These are phyloP conservation scores for Aythya baeri DNA, from an alignment of 2,113 vertebrate genomes.

Conservation along the genomic window DNA sequence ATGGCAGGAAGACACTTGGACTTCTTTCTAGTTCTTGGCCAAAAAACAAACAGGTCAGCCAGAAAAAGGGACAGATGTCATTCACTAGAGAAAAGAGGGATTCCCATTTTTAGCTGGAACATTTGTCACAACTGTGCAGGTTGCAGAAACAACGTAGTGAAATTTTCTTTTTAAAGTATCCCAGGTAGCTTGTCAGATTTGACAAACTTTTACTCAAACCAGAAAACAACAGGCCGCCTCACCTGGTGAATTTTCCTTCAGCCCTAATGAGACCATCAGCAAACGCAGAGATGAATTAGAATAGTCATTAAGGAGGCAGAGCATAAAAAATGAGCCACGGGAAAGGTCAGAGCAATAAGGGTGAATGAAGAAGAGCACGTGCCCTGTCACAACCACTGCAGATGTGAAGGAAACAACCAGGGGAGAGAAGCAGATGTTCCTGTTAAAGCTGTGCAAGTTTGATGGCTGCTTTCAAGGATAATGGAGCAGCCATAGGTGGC, in stretches of 20 bases:
- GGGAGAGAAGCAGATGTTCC: slow-evolving; percentile 31
- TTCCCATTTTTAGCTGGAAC: neutral
- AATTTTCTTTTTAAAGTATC: neutral
- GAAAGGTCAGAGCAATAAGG: slow-evolving; percentile 27
- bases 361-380: neutral
- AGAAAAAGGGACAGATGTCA: neutral
- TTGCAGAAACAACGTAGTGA: neutral
- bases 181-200: slow-evolving; percentile 10
- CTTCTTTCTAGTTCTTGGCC: neutral
- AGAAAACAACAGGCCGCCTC: slow-evolving; percentile 42
- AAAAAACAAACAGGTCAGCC: neutral
- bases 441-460: neutral
- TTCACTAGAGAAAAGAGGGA: neutral
- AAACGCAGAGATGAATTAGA: neutral
- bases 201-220: neutral
- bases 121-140: neutral
- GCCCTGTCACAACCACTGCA: neutral
- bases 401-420: neutral
- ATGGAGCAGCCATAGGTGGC: slow-evolving; percentile 11
- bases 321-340: slow-evolving; percentile 49
- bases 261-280: slow-evolving; percentile 36
- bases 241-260: neutral
- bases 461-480: slow-evolving; percentile 9
- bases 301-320: slow-evolving; percentile 46
- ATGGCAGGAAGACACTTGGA: neutral